Evolutionary conservation across 2,888 invertebrate genomes (phyloP), one percentile per base, ranked within the genome.

Genomic region (Limnephilus auricula): DNA sequence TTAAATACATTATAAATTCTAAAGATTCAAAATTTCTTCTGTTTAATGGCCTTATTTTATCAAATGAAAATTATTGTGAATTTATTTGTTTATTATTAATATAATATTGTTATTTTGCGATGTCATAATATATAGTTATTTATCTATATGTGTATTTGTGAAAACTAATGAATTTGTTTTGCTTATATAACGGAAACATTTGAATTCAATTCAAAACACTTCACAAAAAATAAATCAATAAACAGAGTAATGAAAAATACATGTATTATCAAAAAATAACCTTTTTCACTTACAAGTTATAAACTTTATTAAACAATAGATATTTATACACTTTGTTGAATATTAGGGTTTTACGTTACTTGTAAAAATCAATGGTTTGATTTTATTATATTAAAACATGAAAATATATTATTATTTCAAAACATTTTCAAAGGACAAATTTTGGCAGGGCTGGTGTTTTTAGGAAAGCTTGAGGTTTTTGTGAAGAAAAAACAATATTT

Each of bases 361-460:
- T 5, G 6, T n/a, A 6, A 25, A 2, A 9, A 65, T 2, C 0
- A 65, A 65, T 1, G 2, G 6, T 65, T 25, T 18, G 45, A 65
- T n/a, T 65, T 65, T 65, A 65, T 40, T 40, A 12, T 40, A 40
- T 37, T 9, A 5, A 40, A 40, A 40, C 40, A 40, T 40, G 40
- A 40, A 40, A 40, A 40, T 40, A 12, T 40, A 65, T 4, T 6
- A n/a, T 25, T 65, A 45, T 45, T 45, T 45, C 15, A 18, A 25
- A 65, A 25, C 9, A 65, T 65, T 65, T 65, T 65, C n/a, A 65
- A 65, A 65, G 2, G 65, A 65, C 65, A 65, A 65, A 25, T 87
- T 89, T 92, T 93, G 93, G 91, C 92, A 65, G 92, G 93, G 93
- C 93, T 93, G 93, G 93, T 93, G 93, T 92, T 91, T 91, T 91